phyloP scores from a whole-genome alignment of 2,797 vertebrate species.

The Enteromius afrohamiltoni region DNA sequence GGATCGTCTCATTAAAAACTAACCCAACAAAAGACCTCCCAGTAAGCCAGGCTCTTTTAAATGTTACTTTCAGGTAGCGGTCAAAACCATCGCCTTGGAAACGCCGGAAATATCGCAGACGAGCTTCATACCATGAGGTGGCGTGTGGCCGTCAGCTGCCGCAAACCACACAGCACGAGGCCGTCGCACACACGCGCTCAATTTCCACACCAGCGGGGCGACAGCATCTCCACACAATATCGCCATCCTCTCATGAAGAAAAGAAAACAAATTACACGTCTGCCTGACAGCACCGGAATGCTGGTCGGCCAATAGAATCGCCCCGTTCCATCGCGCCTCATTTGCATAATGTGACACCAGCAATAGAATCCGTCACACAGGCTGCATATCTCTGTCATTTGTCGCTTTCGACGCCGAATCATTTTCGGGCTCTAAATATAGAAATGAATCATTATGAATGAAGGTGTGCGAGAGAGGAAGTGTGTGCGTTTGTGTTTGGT shows the following conservation, averaged over 20 bases:
- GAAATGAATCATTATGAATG: constrained; percentile 36
- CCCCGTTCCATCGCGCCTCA: constrained; percentile 39
- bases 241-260: constrained; percentile 57
- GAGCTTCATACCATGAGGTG: constrained; percentile 60
- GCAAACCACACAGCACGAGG: constrained; percentile 43
- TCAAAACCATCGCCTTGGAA: constrained; percentile 79
- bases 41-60: constrained; percentile 71
- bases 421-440: constrained; percentile 47
- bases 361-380: constrained; percentile 57
- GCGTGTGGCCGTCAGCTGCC: constrained; percentile 58
- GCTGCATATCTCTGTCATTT: constrained; percentile 50
- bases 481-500: constrained; percentile 11
- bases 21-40: constrained; percentile 73
- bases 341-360: constrained; percentile 61
- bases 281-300: constrained; percentile 59
- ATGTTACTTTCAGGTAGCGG: constrained; percentile 77
- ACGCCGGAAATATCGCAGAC: constrained; percentile 74
- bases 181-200: constrained; percentile 38
- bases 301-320: constrained; percentile 59
- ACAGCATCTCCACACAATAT: constrained; percentile 56
- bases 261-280: constrained; percentile 63
- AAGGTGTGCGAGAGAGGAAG: constrained; percentile 11
- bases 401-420: constrained; percentile 40
- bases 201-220: constrained; percentile 55
- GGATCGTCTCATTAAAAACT: constrained; percentile 83